Percentiles rank a stretch among this genome's conserved stretches.
These are phyloP conservation scores for Erythrolamprus reginae DNA, from an alignment of 2,113 vertebrate species.

Conservation along the genomic window DNA sequence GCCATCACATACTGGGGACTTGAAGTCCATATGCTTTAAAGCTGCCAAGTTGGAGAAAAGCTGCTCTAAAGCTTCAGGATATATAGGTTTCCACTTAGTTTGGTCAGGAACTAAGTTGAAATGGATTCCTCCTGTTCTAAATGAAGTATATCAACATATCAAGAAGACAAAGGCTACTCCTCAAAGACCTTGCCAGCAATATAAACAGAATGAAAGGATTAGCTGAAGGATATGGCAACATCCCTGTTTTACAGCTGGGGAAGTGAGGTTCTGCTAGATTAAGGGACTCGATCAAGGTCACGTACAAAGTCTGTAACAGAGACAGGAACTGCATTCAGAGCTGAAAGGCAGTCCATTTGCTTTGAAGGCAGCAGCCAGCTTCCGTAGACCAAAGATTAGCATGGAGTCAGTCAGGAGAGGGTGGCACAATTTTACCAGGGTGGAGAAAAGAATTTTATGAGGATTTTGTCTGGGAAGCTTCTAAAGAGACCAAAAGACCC, in stretches of 20 bases:
- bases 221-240: neutral
- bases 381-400: slow-evolving; percentile 14
- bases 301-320: neutral
- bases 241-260: neutral
- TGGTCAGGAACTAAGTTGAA: neutral
- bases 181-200: neutral
- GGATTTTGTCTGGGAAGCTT: slow-evolving; percentile 6
- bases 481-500: neutral
- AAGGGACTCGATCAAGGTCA: neutral
- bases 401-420: slow-evolving; percentile 7
- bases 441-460: slow-evolving; percentile 19
- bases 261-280: neutral
- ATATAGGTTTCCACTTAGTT: neutral
- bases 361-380: slow-evolving; percentile 24
- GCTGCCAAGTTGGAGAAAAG: neutral
- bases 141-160: neutral
- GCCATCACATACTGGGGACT: neutral
- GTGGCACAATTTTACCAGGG: slow-evolving; percentile 6
- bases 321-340: neutral
- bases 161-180: neutral
- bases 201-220: neutral
- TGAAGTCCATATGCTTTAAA: neutral
- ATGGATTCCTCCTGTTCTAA: neutral
- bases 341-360: neutral
- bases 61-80: neutral